Conservation (phyloP, 2,113 vertebrate species). For the Mesitornis unicolor region DNA sequence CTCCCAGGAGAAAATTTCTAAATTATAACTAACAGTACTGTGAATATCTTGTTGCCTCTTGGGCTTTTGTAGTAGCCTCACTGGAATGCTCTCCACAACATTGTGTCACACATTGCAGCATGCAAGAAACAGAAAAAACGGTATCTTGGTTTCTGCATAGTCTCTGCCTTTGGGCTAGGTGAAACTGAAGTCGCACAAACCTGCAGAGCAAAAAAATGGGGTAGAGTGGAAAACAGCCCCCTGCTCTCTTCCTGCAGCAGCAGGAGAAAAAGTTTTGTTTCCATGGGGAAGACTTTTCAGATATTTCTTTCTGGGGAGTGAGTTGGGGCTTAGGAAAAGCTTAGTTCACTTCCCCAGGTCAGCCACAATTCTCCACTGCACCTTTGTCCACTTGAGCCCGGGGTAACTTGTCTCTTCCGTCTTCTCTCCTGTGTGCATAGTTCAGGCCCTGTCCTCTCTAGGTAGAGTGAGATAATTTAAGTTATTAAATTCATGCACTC, state of each 20-base stretch:
- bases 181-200: not conserved
- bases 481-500: not conserved
- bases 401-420: not conserved
- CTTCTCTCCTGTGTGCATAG: not conserved
- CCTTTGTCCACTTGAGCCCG: not conserved
- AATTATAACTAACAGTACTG: not conserved
- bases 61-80: not conserved
- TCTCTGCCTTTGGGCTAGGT: not conserved
- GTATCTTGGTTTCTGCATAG: not conserved
- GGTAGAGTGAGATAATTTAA: not conserved
- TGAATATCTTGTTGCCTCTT: not conserved
- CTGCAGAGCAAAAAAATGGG: not conserved
- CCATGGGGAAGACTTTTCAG: not conserved
- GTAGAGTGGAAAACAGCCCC: not conserved
- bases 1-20: not conserved
- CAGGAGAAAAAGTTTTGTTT: not conserved
- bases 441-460: not conserved
- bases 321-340: conserved; percentile 3
- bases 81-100: not conserved
- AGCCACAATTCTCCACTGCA: not conserved
- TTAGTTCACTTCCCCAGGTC: conserved; percentile 15
- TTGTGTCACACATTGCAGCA: not conserved
- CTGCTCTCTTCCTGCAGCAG: not conserved
- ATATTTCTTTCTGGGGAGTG: not conserved
- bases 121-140: not conserved